Conservation (phyloP, 2,113 vertebrate species). For the Manacus vitellinus region DNA sequence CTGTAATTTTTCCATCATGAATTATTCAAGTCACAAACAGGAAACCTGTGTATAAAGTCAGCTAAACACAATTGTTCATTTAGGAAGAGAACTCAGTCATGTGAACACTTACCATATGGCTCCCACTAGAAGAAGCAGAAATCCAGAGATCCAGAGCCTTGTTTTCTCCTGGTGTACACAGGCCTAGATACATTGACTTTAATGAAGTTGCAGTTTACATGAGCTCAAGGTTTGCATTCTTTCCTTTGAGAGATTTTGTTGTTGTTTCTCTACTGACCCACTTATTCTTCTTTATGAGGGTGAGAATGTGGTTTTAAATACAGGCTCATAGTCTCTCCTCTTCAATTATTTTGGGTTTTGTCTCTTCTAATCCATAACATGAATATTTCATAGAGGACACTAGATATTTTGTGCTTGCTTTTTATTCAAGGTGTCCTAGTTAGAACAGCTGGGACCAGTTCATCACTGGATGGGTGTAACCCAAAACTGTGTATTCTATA, state of each 20-base stretch:
- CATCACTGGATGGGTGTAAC: too few species aligned
- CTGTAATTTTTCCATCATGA: slow-evolving; percentile 17
- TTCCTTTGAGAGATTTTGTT: not conserved
- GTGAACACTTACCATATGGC: not conserved
- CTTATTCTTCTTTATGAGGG: not conserved
- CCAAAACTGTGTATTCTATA: too few species aligned
- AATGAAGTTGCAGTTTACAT: not conserved
- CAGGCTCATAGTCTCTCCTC: not conserved
- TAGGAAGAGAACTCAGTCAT: not conserved
- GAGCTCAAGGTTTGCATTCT: not conserved
- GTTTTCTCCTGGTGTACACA: not conserved
- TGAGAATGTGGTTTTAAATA: not conserved
- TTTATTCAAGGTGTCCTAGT: not conserved
- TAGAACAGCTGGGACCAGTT: too few species aligned
- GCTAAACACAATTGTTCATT: not conserved
- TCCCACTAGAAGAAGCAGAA: not conserved
- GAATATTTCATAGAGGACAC: not conserved
- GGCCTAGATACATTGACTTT: not conserved
- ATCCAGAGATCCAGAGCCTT: not conserved
- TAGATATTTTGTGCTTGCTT: not conserved
- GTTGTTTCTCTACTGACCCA: not conserved
- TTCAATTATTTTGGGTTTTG: not conserved
- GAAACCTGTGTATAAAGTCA: not conserved
- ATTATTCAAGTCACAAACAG: slow-evolving; percentile 29
- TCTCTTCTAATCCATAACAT: not conserved